These are phyloP conservation scores for Lordiphosa andalusiaca DNA, from an alignment of 2,888 invertebrate genomes.

Conservation along the genomic window DNA sequence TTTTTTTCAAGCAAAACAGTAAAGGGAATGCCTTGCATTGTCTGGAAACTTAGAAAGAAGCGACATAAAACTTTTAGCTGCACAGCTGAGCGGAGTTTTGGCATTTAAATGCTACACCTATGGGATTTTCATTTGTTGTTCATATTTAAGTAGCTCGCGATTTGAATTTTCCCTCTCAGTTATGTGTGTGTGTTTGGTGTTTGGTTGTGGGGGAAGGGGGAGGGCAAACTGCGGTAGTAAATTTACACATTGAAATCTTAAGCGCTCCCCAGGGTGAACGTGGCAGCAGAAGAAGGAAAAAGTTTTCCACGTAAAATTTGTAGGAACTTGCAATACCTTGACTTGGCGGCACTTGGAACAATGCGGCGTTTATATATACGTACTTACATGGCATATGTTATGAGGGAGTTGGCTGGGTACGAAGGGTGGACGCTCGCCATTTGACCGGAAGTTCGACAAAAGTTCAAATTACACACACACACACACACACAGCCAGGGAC, in stretches of 20 bases:
- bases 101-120: constrained; percentile 58
- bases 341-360: constrained; percentile 58
- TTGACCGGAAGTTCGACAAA: constrained; percentile 74
- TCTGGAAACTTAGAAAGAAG: constrained; percentile 70
- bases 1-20: too few relatives aligned
- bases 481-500: constrained; percentile 4
- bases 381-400: constrained; percentile 43
- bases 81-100: constrained; percentile 16
- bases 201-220: constrained; percentile 3
- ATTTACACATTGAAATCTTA: constrained; percentile 75
- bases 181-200: constrained; percentile 34
- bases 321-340: constrained; percentile 41
- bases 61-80: constrained; percentile 57
- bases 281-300: constrained; percentile 34
- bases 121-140: constrained; percentile 69
- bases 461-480: constrained; percentile 64
- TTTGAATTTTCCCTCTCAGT: constrained; percentile 59
- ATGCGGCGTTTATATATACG: constrained; percentile 34
- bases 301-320: constrained; percentile 39
- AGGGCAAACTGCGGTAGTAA: constrained; percentile 53
- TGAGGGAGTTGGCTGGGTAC: constrained; percentile 1
- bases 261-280: constrained; percentile 66
- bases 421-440: constrained; percentile 36
- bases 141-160: constrained; percentile 70
- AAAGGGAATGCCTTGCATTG: constrained; percentile 22